Conservation (phyloP, 2,888 invertebrate genomes). For the Girardia tigrina region DNA sequence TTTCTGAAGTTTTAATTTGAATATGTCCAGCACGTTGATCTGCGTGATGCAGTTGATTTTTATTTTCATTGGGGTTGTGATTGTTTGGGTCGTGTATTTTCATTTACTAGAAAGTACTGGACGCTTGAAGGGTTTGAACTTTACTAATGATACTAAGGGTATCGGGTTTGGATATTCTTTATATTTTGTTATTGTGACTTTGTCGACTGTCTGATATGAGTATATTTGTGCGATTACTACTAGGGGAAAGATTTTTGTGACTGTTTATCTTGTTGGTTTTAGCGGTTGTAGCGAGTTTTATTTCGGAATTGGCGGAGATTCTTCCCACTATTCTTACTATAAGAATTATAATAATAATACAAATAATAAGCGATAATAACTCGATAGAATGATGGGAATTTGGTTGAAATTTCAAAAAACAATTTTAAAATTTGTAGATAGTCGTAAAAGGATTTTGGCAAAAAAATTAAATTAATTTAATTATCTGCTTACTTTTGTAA, state of each 20-base stretch:
- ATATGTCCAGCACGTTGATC: slow-evolving; percentile 39
- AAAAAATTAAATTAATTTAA: too few relatives aligned
- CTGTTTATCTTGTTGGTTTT: slow-evolving; percentile 33
- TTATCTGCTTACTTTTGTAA: too few relatives aligned
- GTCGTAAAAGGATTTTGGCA: too few relatives aligned
- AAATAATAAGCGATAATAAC: too few relatives aligned
- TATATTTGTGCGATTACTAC: slow-evolving; percentile 32
- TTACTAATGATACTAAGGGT: slow-evolving; percentile 5
- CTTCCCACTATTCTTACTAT: slow-evolving; percentile 95
- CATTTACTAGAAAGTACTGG: slow-evolving; percentile 40
- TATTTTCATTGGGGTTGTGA: slow-evolving; percentile 39
- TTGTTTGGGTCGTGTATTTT: slow-evolving; percentile 39
- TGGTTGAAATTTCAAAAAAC: too few relatives aligned
- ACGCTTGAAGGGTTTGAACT: slow-evolving; percentile 31
- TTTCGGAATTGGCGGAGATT: slow-evolving; percentile 98
- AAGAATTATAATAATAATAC: too few relatives aligned
- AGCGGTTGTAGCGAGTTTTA: slow-evolving; percentile 99
- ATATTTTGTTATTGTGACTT: slow-evolving; percentile 35
- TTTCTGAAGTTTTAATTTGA: slow-evolving; percentile 39
- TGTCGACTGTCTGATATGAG: slow-evolving; percentile 36
- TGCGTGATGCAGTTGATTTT: slow-evolving; percentile 39
- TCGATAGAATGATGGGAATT: too few relatives aligned
- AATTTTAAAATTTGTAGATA: too few relatives aligned
- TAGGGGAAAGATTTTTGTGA: slow-evolving; percentile 32
- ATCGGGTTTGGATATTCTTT: slow-evolving; percentile 34